phyloP scores from a whole-genome alignment of 2,888 invertebrate species.

The Eubasilissa splendida region DNA sequence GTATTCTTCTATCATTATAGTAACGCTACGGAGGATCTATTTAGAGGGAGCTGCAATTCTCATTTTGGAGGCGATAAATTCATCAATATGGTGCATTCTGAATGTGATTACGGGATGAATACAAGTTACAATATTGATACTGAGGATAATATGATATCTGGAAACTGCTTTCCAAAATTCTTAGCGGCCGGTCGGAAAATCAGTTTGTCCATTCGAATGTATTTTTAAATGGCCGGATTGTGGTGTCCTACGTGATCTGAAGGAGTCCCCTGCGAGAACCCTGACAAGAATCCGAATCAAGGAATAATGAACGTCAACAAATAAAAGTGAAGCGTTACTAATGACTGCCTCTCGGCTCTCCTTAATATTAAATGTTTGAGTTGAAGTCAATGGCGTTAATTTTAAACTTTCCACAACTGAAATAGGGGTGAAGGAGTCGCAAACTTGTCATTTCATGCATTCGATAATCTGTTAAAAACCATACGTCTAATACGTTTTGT shows the following conservation, averaged over 20 bases:
- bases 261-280: conserved; percentile 61
- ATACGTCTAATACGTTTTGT: too few species aligned
- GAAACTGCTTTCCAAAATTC: too few species aligned
- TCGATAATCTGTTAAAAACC: too few species aligned
- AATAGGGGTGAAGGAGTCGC: conserved; percentile 9
- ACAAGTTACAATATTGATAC: too few species aligned
- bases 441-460: neutral
- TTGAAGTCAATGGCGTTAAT: conserved; percentile 71
- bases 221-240: conserved; percentile 52
- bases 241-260: conserved; percentile 64
- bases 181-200: too few species aligned
- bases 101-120: too few species aligned
- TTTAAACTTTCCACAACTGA: conserved; percentile 64
- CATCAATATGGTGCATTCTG: too few species aligned
- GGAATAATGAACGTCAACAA: conserved; percentile 74
- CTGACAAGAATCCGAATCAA: conserved; percentile 63
- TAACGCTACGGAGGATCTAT: too few species aligned
- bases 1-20: too few species aligned
- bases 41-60: too few species aligned
- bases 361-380: conserved; percentile 69
- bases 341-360: conserved; percentile 70
- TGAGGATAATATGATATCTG: too few species aligned
- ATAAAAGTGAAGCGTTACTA: conserved; percentile 74
- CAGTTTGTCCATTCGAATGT: conserved; percentile 12
- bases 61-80: too few species aligned